Evolutionary conservation across 2,113 vertebrate genomes (phyloP), one percentile per base, ranked within the genome.

Genomic region (Jacana jacana): DNA sequence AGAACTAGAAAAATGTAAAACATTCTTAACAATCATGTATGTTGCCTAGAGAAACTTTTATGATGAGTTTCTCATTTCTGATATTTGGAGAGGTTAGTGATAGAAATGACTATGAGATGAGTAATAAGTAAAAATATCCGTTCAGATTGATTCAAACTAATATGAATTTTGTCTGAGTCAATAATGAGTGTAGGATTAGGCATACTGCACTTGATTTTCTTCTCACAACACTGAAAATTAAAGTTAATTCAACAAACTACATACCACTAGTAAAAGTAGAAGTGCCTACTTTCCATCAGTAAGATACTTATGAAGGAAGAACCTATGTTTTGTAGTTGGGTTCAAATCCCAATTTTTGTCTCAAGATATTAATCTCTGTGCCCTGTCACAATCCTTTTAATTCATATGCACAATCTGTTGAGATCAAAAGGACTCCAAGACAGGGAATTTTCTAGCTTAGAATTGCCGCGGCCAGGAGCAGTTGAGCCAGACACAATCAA

Each of bases 21-120:
- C 77, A 93, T 82, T 85, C 49, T 61, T 80, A 70, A 70, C 44
- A 86, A 58, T 86, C 54, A 48, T 22, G 22, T 49, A 42, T 64
- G 49, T 40, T 94, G 49, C 68, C 66, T 89, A 82, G n/a, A 94
- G 66, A 93, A 95, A 61, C 66, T 76, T 65, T 44, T 77, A 51
- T 63, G 58, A 85, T 69, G 61, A 49, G 14, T 64, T 93, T 94
- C 55, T 91, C 71, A 71, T 89, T 91, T 91, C 33, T 86, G 81
- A 58, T 76, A 88, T 83, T 91, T 93, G 75, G 46, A 95, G 85
- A 88, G 33, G 23, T 46, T 93, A 89, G 70, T 70, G 78, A 66
- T 79, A 88, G 69, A 95, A 96, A 87, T 81, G 30, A 95, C 51
- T 89, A 68, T 37, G 33, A 16, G 58, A 96, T 95, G 88, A 96